Base-by-base conservation (phyloP, 2,888 invertebrate genomes). In the Empis stercorea region DNA sequence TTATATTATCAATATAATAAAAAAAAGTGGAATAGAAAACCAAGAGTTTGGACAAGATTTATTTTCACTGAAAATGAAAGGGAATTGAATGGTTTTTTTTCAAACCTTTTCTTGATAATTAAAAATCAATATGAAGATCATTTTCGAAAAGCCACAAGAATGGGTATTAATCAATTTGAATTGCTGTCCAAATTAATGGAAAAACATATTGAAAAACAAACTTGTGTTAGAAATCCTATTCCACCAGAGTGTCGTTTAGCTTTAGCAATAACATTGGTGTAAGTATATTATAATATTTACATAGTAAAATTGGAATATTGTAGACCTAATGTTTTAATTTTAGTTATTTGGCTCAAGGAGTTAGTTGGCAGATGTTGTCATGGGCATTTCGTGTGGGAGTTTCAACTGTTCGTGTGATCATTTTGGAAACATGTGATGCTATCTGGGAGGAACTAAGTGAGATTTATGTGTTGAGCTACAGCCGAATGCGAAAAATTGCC, bases 401-500 rank as follows among this genome's bases (percentile, higher is more conserved):
- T n/a, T n/a, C n/a, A n/a, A n/a, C n/a, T n/a, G n/a, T n/a, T n/a
- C n/a, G n/a, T n/a, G n/a, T n/a, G n/a, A n/a, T n/a, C n/a, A n/a
- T n/a, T n/a, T n/a, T n/a, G n/a, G n/a, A n/a, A n/a, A n/a, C n/a
- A n/a, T n/a, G 52, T 43, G 39, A 41, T 20, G 48, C 47, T 7
- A 47, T 51, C 17, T 49, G 46, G 48, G 37, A 43, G n/a, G 44
- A 46, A 16, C 30, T 51, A 10, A 44, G 40, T 20, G 2, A 17
- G 15, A 34, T 43, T 23, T 55, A 56, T 49, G 34, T 56, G n/a
- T n/a, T n/a, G n/a, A 45, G 47, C 30, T 14, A 1, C 53, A 48
- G 15, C 32, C 10, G 51, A 55, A 15, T 58, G 56, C 56, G 10
- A 42, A 39, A 42, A 16, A 56, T 54, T 39, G 46, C 52, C 2